Base-by-base conservation (phyloP, 2,888 invertebrate species). In the Dascillus cervinus region DNA sequence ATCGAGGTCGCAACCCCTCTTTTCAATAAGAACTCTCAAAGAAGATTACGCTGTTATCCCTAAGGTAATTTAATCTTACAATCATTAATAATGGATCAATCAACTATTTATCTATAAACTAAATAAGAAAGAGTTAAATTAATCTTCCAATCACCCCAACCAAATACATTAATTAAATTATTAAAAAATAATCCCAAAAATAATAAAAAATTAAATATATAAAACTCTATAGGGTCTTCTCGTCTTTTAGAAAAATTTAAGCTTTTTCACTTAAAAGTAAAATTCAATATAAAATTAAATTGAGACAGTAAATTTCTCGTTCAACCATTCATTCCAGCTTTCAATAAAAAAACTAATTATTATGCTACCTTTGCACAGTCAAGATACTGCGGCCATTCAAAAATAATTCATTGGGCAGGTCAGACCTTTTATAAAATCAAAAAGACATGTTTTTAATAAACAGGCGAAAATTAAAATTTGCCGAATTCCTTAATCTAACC, bases 1-100 rank as follows among this genome's bases (percentile, higher is more conserved):
- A 85, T 85, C 82, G 84, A 85, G 82, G 82, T 83, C 79, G 77
- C 78, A 82, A 83, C 70, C 79, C 73, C 64, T 73, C 70, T 71
- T 77, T 73, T 70, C 67, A 73, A 83, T 82, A 64, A 59, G 79
- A 72, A 71, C 82, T 82, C 72, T 76, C 66, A 66, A 77, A 76
- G 73, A 74, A 75, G 71, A 82, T 82, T 73, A 82, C 75, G 78
- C 82, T 83, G 82, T 83, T 83, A 83, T 82, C 80, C 80, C 79
- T 79, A 77, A 77, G 76, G 80, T 82, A 82, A 79, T 75, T 82
- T 76, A 66, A 72, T 73, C 47, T 75, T 73, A 45, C 73, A 73
- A 74, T 75, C 72, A 66, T 55, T 66, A 73, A 53, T 57, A 65
- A 49, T 68, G 71, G 74, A 73, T 74, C 73, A 72, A 52, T 43